Percentiles rank a stretch among this genome's conserved stretches.
phyloP scores from a whole-genome alignment of 2,113 vertebrate genomes.

The Murina feae region DNA sequence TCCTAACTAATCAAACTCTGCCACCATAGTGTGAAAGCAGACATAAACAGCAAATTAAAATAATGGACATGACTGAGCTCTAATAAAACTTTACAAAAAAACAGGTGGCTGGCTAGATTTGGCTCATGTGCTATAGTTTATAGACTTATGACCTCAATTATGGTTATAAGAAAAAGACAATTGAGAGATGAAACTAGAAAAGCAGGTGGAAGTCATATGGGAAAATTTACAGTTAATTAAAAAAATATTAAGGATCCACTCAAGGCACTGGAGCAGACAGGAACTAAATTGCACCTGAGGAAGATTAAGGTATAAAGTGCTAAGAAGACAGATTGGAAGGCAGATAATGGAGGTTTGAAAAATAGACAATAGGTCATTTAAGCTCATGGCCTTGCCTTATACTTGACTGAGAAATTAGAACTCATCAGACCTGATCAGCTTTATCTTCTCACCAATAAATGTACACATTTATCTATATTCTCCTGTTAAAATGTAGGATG shows the following conservation, averaged over 20 bases:
- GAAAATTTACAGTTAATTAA: neutral
- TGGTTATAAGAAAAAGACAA: slow-evolving; percentile 14
- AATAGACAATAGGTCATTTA: neutral
- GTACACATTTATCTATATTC: neutral
- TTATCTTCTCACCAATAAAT: neutral
- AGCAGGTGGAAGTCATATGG: neutral
- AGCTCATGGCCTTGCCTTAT: neutral
- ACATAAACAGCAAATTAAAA: neutral
- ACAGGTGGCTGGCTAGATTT: neutral
- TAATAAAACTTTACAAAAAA: slow-evolving; percentile 30
- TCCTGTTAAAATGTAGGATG: slow-evolving; percentile 3
- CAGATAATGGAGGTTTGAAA: slow-evolving; percentile 12
- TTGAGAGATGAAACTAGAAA: slow-evolving; percentile 23
- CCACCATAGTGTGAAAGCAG: neutral
- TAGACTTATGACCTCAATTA: neutral
- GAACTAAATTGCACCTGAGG: neutral
- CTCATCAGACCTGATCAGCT: neutral
- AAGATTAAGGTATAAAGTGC: neutral
- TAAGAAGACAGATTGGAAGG: neutral
- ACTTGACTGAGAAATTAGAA: slow-evolving; percentile 13
- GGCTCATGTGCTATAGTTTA: neutral
- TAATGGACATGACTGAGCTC: neutral
- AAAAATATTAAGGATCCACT: slow-evolving; percentile 5
- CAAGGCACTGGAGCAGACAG: neutral
- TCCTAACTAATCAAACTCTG: neutral